Evolutionary conservation across 2,797 vertebrate species (phyloP), one percentile per base, ranked within the genome.

Genomic region (Psittacula derbiana): DNA sequence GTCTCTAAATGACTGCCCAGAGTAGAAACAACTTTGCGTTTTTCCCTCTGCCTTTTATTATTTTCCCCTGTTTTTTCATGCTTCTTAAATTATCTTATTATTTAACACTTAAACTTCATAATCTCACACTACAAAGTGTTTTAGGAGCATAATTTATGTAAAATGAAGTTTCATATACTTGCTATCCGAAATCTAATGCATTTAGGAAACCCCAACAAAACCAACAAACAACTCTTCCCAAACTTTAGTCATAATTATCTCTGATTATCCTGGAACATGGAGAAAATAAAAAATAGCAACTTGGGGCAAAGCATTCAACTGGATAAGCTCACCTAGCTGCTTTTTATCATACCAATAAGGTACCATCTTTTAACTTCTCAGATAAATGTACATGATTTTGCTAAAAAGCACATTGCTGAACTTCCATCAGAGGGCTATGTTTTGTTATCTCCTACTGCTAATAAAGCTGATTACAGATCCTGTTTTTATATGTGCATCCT

Each of bases 401-500:
- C 75, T 87, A 82, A 78, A 96, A 89, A 71, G 3, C n/a, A 57
- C 3, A 43, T 36, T 86, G 41, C 30, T 95, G 53, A 92, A 76
- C 50, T 93, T 91, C 40, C 74, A 61, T 73, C 28, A 53, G 73
- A 79, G 70, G 5, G 16, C 13, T 41, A 27, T 72, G 88, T 43
- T 84, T 65, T 40, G 50, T 91, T 85, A 12, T 71, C 43, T 93
- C 20, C 16, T 30, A 79, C 28, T 73, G 53, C 11, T 92, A 96
- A 95, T 80, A 43, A 95, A 93, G 19, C 43, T 88, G 76, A 75
- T 91, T 93, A 81, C 69, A 70, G 43, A n/a, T 79, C 23, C 76
- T 91, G 20, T 84, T 87, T 97, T 97, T 93, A 69, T 73, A 80
- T 76, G 33, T 75, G 52, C 25, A 73, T 86, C 70, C 33, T 92